phyloP scores from a whole-genome alignment of 2,797 vertebrate genomes.

The Dipus sagitta region DNA sequence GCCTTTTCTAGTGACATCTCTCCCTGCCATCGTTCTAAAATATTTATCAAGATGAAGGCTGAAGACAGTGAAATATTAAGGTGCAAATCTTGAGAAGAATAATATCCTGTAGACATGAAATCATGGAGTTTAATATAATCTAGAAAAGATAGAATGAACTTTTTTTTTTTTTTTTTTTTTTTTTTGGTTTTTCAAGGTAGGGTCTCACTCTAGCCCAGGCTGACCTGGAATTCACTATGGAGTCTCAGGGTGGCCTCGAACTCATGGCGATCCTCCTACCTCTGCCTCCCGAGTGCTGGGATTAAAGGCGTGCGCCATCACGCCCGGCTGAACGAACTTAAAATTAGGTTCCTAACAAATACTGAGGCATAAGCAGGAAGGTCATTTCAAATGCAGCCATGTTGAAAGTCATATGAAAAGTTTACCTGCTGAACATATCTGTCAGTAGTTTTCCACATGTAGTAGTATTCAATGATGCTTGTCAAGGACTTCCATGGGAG shows the following conservation, averaged over 20 bases:
- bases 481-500: constrained; percentile 93
- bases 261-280: too few species aligned
- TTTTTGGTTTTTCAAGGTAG: too few species aligned
- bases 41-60: background rate
- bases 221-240: too few species aligned
- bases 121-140: background rate
- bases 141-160: constrained; percentile 46
- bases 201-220: too few species aligned
- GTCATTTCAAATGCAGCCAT: background rate
- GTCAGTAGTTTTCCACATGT: constrained; percentile 96
- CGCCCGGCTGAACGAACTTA: too few species aligned
- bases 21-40: background rate
- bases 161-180: too few species aligned
- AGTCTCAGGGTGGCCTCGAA: too few species aligned
- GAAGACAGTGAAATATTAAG: constrained; percentile 33
- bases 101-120: constrained; percentile 40
- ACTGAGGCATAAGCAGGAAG: constrained; percentile 8
- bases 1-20: background rate
- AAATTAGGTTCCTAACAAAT: constrained; percentile 3
- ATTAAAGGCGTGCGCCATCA: too few species aligned
- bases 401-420: background rate
- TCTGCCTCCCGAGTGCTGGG: too few species aligned
- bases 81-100: constrained; percentile 44
- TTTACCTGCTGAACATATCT: constrained; percentile 94
- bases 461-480: constrained; percentile 95